Percentiles rank a stretch among this genome's conserved stretches.
These are phyloP conservation scores for Dipodomys ordii DNA, from an alignment of 2,113 vertebrate genomes.

Conservation along the genomic window DNA sequence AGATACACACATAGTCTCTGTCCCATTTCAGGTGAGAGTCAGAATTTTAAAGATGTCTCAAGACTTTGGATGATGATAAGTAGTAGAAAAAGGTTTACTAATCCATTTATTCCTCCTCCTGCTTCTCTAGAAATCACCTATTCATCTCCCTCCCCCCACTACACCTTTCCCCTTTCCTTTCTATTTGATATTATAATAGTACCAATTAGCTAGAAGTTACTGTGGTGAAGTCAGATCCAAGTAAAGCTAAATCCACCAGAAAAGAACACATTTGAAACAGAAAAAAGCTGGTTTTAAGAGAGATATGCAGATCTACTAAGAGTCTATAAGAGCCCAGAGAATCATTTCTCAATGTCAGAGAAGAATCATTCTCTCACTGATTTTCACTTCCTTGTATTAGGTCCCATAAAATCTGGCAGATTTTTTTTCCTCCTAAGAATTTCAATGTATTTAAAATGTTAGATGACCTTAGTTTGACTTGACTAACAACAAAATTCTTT, in stretches of 20 bases:
- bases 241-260: neutral
- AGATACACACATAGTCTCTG: conserved; percentile 25
- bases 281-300: neutral
- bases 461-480: neutral
- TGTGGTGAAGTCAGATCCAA: neutral
- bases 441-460: conserved; percentile 5
- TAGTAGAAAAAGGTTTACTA: neutral
- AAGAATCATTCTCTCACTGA: neutral
- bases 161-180: neutral
- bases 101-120: neutral
- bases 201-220: neutral
- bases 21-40: conserved; percentile 40
- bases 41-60: conserved; percentile 36
- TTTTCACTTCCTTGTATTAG: neutral
- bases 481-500: neutral
- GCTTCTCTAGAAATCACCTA: too few relatives aligned
- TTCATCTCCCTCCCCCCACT: too few relatives aligned
- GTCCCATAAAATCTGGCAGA: neutral
- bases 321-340: neutral
- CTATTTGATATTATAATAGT: neutral
- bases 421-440: neutral
- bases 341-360: conserved; percentile 6
- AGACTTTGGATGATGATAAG: neutral
- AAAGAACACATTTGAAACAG: neutral
- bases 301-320: neutral